Evolutionary conservation across 2,888 invertebrate genomes (phyloP), one percentile per base, ranked within the genome.

Genomic region (Formica aserva): DNA sequence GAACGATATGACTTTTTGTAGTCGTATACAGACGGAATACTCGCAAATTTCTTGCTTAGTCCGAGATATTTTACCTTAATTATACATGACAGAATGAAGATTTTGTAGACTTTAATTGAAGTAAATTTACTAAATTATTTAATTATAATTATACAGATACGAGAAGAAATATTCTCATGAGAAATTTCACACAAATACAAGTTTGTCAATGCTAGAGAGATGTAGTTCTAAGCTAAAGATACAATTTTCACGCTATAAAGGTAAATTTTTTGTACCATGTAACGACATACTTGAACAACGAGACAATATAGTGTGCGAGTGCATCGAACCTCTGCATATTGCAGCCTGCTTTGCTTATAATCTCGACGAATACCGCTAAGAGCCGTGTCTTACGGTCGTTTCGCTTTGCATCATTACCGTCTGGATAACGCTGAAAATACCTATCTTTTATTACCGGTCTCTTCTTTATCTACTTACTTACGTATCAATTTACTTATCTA

Each of bases 401-500:
- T 80, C 84, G 87, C 84, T 84, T 86, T 85, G 88, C 89, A 84
- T 90, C 90, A 90, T 90, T 90, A 89, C 87, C 80, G 62, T 15
- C 72, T 32, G 75, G 82, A 88, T 87, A 86, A 62, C 67, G 62
- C 72, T 76, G 55, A 85, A 80, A 87, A 88, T 86, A 75, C 81
- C 86, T 86, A 88, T 85, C 83, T 86, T 87, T 89, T 89, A 88
- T 90, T 90, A 86, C 85, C 74, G 75, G 76, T 77, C 83, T 78
- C 84, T 83, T 81, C 89, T 89, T 88, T 88, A 87, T 87, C 85
- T 81, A 71, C 83, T 74, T 77, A 84, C 85, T 90, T 83, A 88
- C 90, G 89, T 90, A 90, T 90, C 90, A 90, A 90, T 90, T 90
- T 90, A 89, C 90, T 90, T 90, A 90, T 90, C 90, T 87, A 87